These are phyloP conservation scores for Hirtodrosophila cameraria DNA, from an alignment of 2,888 invertebrate species.

Conservation along the genomic window DNA sequence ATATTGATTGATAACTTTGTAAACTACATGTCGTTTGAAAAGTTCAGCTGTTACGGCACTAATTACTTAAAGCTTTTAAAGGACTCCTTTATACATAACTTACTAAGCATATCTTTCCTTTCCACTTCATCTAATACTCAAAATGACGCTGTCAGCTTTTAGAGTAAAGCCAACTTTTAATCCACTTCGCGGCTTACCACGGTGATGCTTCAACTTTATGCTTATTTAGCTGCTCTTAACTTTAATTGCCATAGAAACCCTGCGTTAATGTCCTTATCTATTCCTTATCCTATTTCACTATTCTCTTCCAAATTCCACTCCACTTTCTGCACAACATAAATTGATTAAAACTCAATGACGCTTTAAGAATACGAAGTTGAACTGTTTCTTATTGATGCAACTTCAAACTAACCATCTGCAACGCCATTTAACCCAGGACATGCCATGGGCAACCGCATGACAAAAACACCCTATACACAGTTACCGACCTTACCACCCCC, in stretches of 20 bases:
- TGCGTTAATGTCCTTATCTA: conserved; percentile 3
- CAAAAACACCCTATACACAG: conserved; percentile 2
- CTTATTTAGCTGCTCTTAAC: conserved; percentile 46
- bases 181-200: conserved; percentile 43
- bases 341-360: conserved; percentile 68
- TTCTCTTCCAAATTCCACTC: not conserved
- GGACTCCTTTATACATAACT: not conserved
- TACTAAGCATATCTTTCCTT: conserved; percentile 7
- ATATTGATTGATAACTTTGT: too few species aligned
- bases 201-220: conserved; percentile 42
- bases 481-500: not conserved
- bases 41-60: not conserved
- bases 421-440: conserved; percentile 46
- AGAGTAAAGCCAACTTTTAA: conserved; percentile 38
- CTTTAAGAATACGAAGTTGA: conserved; percentile 33
- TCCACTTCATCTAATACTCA: conserved; percentile 33
- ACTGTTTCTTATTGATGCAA: conserved; percentile 44
- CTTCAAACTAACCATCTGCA: conserved; percentile 46
- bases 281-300: conserved; percentile 6
- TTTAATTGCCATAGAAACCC: conserved; percentile 52
- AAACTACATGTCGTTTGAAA: too few species aligned
- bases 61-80: not conserved
- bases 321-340: conserved; percentile 42
- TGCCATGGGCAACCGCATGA: conserved; percentile 45
- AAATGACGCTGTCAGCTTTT: conserved; percentile 15